Evolutionary conservation across 2,797 vertebrate species (phyloP), one percentile per base, ranked within the genome.

Genomic region (Bryconaethiops microstoma): DNA sequence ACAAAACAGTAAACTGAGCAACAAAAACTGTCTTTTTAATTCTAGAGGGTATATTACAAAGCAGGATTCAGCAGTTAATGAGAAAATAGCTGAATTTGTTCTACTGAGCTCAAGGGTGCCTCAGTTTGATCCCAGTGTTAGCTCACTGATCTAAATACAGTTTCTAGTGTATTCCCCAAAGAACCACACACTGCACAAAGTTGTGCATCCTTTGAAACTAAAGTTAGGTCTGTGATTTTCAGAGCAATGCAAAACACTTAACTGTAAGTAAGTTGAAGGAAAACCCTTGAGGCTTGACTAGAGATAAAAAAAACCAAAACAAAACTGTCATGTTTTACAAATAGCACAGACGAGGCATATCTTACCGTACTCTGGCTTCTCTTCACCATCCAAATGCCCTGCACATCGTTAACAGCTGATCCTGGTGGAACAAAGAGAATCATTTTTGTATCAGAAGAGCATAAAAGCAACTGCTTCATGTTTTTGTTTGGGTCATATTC

Each of bases 351-450:
- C 4, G 6, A 9, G 3, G 39, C 2, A 9, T 10, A 23, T 19
- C 94, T 93, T 87, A 98, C 97, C 83, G 96, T 97, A 87, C 92
- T 95, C 88, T 96, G 96, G 77, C 94, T 87, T 63, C 97, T 96
- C 89, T 96, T 99, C 89, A 98, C 92, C 92, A 97, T 86, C 94
- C 94, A 95, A 89, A 95, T 95, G 0, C 94, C 94, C 72, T 93
- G 92, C 1, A 92, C 83, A 0, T 95, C 94, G 0, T 85, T 82
- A 0, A 79, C 60, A 19, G 90, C 79, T 6, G 72, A 75, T 2
- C 93, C 95, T 78, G 92, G 54, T 88, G 60, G 65, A 14, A 83
- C 40, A 80, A 25, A 13, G 84, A 81, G 55, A 19, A 9, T 48
- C 12, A 8, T 10, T 7, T 48, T 48, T 48, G 45, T 48, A 12